Conservation (phyloP, 2,797 vertebrate species). For the Tinamus major region DNA sequence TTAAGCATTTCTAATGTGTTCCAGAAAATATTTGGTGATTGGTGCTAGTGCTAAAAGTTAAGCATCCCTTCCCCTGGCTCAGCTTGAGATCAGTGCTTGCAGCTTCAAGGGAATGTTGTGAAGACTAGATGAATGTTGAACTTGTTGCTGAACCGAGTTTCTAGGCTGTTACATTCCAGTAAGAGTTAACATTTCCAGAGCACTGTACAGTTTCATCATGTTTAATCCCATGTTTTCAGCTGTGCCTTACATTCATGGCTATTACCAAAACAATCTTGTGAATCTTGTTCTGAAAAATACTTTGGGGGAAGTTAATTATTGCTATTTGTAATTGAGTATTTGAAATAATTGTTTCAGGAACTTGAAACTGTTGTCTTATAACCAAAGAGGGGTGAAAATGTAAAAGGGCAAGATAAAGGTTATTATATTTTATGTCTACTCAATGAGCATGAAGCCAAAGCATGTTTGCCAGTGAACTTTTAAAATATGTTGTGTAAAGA, state of each 20-base stretch:
- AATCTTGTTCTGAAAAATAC: conserved; percentile 27
- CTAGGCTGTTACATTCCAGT: background rate
- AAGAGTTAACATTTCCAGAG: conserved; percentile 31
- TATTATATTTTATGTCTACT: background rate
- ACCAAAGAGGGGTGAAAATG: background rate
- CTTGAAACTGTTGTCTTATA: background rate
- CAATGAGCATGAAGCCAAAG: background rate
- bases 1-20: rapidly evolving
- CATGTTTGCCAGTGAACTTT: background rate
- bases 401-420: background rate
- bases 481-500: background rate
- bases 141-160: background rate
- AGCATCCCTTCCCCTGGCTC: background rate
- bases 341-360: conserved; percentile 6
- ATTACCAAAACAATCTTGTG: too few species aligned
- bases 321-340: background rate
- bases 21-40: background rate
- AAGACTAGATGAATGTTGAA: background rate
- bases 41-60: background rate
- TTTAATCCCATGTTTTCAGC: background rate
- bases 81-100: background rate
- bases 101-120: background rate
- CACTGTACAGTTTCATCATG: background rate
- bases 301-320: conserved; percentile 17
- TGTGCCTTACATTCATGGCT: background rate